Evolutionary conservation across 2,113 vertebrate species (phyloP).

Genomic region (Salvelinus namaycush): DNA sequence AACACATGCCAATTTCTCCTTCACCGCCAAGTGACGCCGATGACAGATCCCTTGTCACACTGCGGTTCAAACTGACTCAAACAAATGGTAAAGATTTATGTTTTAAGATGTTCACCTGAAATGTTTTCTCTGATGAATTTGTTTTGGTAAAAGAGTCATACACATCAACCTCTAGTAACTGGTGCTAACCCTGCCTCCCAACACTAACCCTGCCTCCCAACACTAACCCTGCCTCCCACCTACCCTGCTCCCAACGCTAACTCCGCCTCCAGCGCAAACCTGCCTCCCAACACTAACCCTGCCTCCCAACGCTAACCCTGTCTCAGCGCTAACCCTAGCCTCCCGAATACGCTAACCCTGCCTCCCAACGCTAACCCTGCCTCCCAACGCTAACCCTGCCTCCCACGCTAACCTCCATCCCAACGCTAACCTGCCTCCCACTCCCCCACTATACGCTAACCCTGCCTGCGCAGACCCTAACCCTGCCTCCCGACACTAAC

Average conservation of each 20-base stretch:
- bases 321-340: constrained; percentile 33
- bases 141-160: constrained; percentile 54
- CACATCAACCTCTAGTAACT: constrained; percentile 10
- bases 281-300: neutral
- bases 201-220: too few species aligned
- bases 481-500: too few species aligned
- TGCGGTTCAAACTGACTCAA: constrained; percentile 60
- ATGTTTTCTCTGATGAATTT: constrained; percentile 63
- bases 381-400: constrained; percentile 32
- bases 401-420: constrained; percentile 57
- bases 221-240: too few species aligned
- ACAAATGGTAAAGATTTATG: constrained; percentile 70
- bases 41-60: constrained; percentile 61
- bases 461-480: constrained; percentile 28
- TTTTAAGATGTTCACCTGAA: constrained; percentile 53
- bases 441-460: too few species aligned
- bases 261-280: too few species aligned
- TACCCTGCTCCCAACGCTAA: too few species aligned
- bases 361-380: constrained; percentile 35
- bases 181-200: constrained; percentile 29
- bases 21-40: constrained; percentile 57
- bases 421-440: constrained; percentile 41
- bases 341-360: constrained; percentile 33
- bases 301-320: constrained; percentile 32
- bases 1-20: constrained; percentile 66